Evolutionary conservation across 2,797 vertebrate genomes (phyloP), one percentile per base, ranked within the genome.

Genomic region (Brotula barbata): DNA sequence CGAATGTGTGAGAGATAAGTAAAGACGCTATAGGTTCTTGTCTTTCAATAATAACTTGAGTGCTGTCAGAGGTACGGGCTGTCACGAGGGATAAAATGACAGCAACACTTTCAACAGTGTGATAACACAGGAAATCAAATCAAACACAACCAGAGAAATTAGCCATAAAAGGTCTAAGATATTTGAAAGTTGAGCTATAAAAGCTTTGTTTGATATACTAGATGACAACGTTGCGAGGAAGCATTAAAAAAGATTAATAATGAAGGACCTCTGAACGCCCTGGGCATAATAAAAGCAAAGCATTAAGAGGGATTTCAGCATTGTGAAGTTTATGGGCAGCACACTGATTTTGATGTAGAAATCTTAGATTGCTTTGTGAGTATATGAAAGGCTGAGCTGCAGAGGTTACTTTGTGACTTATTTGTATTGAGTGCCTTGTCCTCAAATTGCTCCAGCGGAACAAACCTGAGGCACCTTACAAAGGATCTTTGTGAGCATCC

Each of bases 271-370:
- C 51, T 49, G 68, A 80, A 50, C 36, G 65, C 73, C 64, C 37
- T n/a, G 14, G 60, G 77, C 52, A 48, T 65, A 83, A 80, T 73
- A 80, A 73, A 75, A 42, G 64, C 44, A 14, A 52, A 39, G 25
- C 11, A 25, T 53, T 41, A 55, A n/a, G n/a, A 67, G 44, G 72
- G 47, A 75, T 47, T 44, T 33, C 66, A 6, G 73, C 65, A 71
- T 70, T 59, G 64, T 56, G 54, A 68, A 53, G 41, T 50, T 57
- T 19, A 52, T 34, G 25, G 51, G 64, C 23, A 28, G 45, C 19
- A 47, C 6, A 33, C 36, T 61, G 68, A 74, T 60, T 65, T 33
- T 42, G 8, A 68, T 75, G 54, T 21, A 25, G 16, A 61, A 43
- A 10, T 56, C 22, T 58, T 42, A 20, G 50, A 45, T 58, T 47